A percentile compares a stretch with the other conserved stretches of the same genome.
These are phyloP conservation scores for Falco concolor DNA, from an alignment of 2,797 vertebrate species.

Conservation along the genomic window DNA sequence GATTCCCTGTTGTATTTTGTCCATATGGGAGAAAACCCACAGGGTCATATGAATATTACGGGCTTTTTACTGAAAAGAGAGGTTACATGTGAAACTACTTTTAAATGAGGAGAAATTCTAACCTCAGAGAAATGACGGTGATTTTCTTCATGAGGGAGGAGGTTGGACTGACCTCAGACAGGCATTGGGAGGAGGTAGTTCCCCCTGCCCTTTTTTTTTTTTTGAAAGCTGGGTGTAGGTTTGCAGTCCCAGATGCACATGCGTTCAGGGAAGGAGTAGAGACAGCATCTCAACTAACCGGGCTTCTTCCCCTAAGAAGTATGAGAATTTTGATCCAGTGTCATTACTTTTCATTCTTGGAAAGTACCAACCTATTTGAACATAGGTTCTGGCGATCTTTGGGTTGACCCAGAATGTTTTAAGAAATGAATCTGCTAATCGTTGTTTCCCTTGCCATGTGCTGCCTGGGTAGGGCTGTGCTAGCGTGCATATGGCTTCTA, in stretches of 20 bases:
- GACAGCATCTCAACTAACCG: neutral
- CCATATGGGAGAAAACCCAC: neutral
- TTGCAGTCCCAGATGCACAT: neutral
- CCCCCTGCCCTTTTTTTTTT: neutral
- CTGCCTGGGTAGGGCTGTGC: neutral
- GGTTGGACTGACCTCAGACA: neutral
- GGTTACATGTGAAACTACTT: neutral
- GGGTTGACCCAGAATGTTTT: neutral
- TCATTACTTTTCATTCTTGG: neutral
- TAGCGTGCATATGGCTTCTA: neutral
- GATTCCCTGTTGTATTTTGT: neutral
- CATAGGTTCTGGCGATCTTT: neutral
- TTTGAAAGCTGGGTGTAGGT: neutral
- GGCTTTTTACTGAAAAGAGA: neutral
- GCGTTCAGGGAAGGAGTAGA: neutral
- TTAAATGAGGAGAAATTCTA: neutral
- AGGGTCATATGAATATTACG: neutral
- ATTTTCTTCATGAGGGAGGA: neutral
- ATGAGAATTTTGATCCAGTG: neutral
- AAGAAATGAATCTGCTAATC: neutral
- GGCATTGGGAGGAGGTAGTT: neutral
- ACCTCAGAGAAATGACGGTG: neutral
- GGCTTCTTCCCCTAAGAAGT: neutral
- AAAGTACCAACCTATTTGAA: neutral
- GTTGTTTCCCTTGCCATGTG: neutral